These are phyloP conservation scores for Mylabris sibirica DNA, from an alignment of 2,888 invertebrate species.

Conservation along the genomic window DNA sequence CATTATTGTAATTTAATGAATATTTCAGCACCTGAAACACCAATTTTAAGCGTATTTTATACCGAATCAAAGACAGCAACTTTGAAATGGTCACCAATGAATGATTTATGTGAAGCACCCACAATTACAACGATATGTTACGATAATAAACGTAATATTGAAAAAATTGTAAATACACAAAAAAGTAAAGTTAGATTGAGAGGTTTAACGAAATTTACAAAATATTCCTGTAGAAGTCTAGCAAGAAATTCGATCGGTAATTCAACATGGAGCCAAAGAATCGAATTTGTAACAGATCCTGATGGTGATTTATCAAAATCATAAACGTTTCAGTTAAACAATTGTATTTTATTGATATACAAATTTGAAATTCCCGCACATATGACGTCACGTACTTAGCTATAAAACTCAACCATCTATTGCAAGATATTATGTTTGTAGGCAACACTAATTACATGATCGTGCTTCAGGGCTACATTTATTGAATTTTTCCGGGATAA, in stretches of 20 bases:
- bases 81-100: neutral
- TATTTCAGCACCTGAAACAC: conserved; percentile 4
- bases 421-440: neutral
- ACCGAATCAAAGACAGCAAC: neutral
- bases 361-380: too few species aligned
- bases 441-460: neutral
- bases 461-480: too few species aligned
- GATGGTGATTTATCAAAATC: conserved; percentile 17
- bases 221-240: conserved; percentile 22
- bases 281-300: conserved; percentile 12
- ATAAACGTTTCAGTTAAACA: neutral
- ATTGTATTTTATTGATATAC: too few species aligned
- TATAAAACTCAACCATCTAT: too few species aligned
- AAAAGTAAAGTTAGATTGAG: conserved; percentile 11
- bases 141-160: neutral
- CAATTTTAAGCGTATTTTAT: conserved; percentile 7
- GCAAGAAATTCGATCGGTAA: conserved; percentile 18
- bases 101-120: neutral
- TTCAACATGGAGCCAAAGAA: conserved; percentile 5
- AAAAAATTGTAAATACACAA: neutral
- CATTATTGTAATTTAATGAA: neutral
- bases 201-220: conserved; percentile 23
- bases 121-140: neutral
- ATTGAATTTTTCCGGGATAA: neutral
- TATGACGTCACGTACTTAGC: too few species aligned